phyloP scores from a whole-genome alignment of 2,113 vertebrate genomes.

The Cyphomyrus discorhynchus region DNA sequence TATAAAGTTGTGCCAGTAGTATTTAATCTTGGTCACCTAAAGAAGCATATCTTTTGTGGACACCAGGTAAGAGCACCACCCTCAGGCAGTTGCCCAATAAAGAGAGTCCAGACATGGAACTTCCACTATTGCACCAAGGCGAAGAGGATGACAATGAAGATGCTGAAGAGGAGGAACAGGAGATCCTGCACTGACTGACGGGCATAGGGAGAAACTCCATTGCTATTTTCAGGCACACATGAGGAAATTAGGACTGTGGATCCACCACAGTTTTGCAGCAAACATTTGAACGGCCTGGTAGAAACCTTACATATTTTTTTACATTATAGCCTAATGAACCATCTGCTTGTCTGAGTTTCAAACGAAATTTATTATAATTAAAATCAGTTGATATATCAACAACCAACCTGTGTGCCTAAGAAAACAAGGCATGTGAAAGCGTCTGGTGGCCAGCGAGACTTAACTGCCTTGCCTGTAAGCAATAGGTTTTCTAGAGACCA shows the following conservation, averaged over 20 bases:
- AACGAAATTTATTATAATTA: neutral
- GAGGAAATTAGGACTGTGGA: neutral
- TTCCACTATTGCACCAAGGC: constrained; percentile 62
- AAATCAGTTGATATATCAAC: neutral
- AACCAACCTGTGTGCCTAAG: neutral
- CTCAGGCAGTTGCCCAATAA: constrained; percentile 50
- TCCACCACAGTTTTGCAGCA: neutral
- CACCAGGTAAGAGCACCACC: constrained; percentile 46
- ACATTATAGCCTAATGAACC: neutral
- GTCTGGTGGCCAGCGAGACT: neutral
- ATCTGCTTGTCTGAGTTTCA: neutral
- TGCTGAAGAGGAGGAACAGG: constrained; percentile 50
- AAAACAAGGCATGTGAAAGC: neutral
- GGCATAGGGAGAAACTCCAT: no score
- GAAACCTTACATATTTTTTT: neutral
- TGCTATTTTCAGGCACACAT: neutral
- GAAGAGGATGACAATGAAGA: constrained; percentile 43
- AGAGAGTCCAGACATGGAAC: constrained; percentile 66
- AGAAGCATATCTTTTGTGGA: neutral
- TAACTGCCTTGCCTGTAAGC: neutral
- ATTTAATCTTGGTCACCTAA: neutral
- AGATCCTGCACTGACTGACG: constrained; percentile 47
- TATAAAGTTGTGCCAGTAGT: neutral
- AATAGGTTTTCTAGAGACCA: neutral
- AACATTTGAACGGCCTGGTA: neutral